Conservation (phyloP, 2,113 vertebrate species). For the Gymnocephalus cernua region DNA sequence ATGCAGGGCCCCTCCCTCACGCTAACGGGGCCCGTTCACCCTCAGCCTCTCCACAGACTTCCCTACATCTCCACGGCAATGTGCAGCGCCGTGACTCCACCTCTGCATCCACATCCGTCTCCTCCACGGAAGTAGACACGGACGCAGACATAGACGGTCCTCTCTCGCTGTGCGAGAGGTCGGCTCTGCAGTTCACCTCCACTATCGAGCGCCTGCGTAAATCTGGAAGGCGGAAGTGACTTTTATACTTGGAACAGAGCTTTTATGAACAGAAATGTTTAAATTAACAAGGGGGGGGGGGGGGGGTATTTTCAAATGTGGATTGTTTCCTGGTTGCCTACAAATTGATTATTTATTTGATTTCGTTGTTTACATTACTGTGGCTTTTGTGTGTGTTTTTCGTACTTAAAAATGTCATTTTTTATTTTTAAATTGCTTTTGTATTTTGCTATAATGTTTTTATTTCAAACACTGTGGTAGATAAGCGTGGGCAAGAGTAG, state of each 20-base stretch:
- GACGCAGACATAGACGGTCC: background rate
- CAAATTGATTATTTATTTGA: slow-evolving; percentile 24
- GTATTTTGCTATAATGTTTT: background rate
- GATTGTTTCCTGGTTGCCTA: slow-evolving; percentile 57
- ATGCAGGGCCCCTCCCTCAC: background rate
- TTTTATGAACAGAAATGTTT: background rate
- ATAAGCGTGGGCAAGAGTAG: background rate
- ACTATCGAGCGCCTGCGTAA: slow-evolving; percentile 56
- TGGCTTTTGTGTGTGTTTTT: background rate
- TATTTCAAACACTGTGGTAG: background rate
- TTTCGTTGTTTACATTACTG: background rate
- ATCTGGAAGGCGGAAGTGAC: slow-evolving; percentile 60
- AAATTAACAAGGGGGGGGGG: background rate
- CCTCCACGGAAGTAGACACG: background rate
- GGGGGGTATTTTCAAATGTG: slow-evolving; percentile 50
- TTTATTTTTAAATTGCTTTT: background rate
- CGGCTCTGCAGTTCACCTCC: slow-evolving; percentile 44
- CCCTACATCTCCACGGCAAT: background rate
- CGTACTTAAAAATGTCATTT: too few relatives aligned
- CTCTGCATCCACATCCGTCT: slow-evolving; percentile 3
- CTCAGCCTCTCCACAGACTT: background rate
- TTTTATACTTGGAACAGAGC: background rate
- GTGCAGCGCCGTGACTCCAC: background rate
- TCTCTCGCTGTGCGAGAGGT: slow-evolving; percentile 55
- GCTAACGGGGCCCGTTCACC: background rate